Evolutionary conservation across 2,888 invertebrate genomes (phyloP), one percentile per base, ranked within the genome.

Genomic region (Coecobrya sp.): DNA sequence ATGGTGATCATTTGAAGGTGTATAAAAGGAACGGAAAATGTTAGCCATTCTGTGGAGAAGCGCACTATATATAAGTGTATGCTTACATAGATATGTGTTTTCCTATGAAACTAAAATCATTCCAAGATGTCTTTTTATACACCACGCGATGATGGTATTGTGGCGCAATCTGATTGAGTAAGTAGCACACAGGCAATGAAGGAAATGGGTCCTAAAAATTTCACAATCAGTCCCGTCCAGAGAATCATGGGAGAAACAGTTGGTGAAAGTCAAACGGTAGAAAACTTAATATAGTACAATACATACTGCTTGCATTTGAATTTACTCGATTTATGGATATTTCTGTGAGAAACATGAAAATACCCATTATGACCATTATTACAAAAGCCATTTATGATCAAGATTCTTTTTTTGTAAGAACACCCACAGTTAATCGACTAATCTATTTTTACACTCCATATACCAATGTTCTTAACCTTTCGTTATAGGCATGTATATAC

Each of bases 161-260:
- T 76, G 45, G 49, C 11, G 25, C 49, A 76, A 76, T 76, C 76
- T 76, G 25, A 76, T 76, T 76, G 45, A 76, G 76, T 49, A 22
- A 45, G 49, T 22, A 25, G 25, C n/a, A 42, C 70, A 19, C 19
- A 42, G 25, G 36, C 70, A 42, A 70, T 70, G 36, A 70, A 36
- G 42, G 70, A 70, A 70, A 70, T 42, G n/a, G 30, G 27, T 13
- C 70, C 19, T 22, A 70, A 55, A 19, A 55, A 55, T 3, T n/a
- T n/a, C n/a, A n/a, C n/a, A n/a, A n/a, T n/a, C 25, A 65, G 8
- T 25, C 25, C 11, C n/a, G n/a, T n/a, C n/a, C n/a, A n/a, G n/a
- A 1, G 5, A 11, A 25, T 2, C 11, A 65, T 5, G 10, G 10
- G 8, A 25, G 25, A 13, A 11, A 27, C 25, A 16, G 65, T 59